Conservation (phyloP, 2,888 invertebrate genomes). For the Fabriciana adippe region DNA sequence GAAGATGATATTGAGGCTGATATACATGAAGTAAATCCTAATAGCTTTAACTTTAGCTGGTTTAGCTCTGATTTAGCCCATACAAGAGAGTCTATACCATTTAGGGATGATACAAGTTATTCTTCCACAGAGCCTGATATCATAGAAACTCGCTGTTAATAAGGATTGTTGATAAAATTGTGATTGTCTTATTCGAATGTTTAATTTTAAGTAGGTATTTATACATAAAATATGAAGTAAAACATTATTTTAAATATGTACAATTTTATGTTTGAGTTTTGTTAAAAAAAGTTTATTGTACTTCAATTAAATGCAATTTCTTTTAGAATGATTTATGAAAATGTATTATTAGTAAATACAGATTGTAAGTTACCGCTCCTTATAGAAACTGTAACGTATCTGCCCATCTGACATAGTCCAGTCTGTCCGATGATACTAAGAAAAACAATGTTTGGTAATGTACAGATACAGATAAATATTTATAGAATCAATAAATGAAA, state of each 20-base stretch:
- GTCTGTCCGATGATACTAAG: too few relatives aligned
- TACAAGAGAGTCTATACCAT: conserved; percentile 39
- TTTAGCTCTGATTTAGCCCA: conserved; percentile 29
- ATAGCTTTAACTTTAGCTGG: conserved; percentile 27
- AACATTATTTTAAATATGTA: not conserved
- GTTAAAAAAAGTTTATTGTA: too few relatives aligned
- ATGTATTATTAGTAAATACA: too few relatives aligned
- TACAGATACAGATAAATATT: not conserved
- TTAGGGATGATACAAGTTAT: conserved; percentile 46
- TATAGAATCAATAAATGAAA: not conserved
- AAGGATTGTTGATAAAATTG: conserved; percentile 41
- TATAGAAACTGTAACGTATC: too few relatives aligned
- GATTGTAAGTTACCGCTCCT: too few relatives aligned
- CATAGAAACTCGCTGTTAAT: conserved; percentile 63
- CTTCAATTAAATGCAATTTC: too few relatives aligned
- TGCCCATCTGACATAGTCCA: too few relatives aligned
- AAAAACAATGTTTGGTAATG: too few relatives aligned
- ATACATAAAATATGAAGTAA: not conserved
- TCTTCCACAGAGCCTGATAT: conserved; percentile 52
- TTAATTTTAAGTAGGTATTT: conserved; percentile 25
- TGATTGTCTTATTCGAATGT: conserved; percentile 34
- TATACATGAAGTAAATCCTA: conserved; percentile 26
- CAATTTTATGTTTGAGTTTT: not conserved
- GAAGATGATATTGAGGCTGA: conserved; percentile 19
- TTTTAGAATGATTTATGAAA: too few relatives aligned